Base-by-base conservation (phyloP, 2,113 vertebrate species). In the Porphyrio hochstetteri region DNA sequence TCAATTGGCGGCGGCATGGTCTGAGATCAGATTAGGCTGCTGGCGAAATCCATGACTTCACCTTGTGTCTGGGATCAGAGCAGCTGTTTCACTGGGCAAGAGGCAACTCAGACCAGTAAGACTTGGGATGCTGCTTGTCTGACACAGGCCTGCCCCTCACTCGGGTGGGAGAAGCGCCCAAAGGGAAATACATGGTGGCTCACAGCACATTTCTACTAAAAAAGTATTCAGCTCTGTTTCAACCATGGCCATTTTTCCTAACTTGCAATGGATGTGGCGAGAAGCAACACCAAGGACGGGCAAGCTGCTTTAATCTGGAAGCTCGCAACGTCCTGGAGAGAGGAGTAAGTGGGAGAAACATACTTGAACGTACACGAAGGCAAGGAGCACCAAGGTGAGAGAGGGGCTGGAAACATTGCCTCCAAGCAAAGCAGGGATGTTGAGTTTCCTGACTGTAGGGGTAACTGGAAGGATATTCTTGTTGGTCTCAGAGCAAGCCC, bases 81-180 rank as follows among this genome's bases (percentile, higher is more conserved):
- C 60, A 23, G 64, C 2, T 8, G 5, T n/a, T 79, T 50, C 70
- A 31, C 24, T 33, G 38, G 36, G 16, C 42, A 46, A 52, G 38
- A 90, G 19, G 31, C 61, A 63, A 56, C 19, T 35, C 2, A 1
- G 71, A 65, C 61, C 27, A 69, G 79, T 44, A 65, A 77, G 44
- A 18, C 50, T 46, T 74, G 76, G 17, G 48, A 35, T 64, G 38
- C 35, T 50, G 48, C 27, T 69, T 48, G 60, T 36, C 48, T 60
- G 29, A 16, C 29, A 36, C 31, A 46, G 40, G 57, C 52, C 53
- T 68, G 38, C 59, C 60, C 21, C 63, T 72, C 64, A 44, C 25
- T 7, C 0, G 0, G 21, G 27, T 1, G 1, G 64, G 4, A 2
- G 25, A 52, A 89, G 48, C 0, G 0, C 50, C 27, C 50, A 35